phyloP scores from a whole-genome alignment of 2,113 vertebrate genomes.

The Sphyrna mokarran region DNA sequence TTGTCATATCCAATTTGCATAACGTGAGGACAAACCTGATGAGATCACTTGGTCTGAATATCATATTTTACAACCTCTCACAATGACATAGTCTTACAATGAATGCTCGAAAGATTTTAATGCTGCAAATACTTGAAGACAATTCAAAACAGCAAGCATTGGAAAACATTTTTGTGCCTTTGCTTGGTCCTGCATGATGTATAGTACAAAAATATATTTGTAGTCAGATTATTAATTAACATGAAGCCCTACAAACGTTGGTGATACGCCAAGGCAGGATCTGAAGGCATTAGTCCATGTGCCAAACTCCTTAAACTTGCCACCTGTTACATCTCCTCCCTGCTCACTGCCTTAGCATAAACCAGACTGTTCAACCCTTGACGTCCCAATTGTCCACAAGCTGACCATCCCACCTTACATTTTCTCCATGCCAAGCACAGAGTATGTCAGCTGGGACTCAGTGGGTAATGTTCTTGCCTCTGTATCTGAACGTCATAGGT shows the following conservation, averaged over 20 bases:
- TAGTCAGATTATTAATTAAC: background rate
- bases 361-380: background rate
- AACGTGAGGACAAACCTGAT: background rate
- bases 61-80: background rate
- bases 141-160: background rate
- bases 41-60: background rate
- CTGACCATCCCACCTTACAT: background rate
- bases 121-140: background rate
- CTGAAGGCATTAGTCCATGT: background rate
- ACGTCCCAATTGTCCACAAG: background rate
- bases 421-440: background rate
- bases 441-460: background rate
- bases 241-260: background rate
- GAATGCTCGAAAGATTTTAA: background rate
- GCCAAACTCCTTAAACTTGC: background rate
- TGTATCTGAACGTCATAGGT: background rate
- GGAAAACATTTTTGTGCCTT: background rate
- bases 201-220: background rate
- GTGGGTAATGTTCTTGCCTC: background rate
- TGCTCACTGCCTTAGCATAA: background rate
- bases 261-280: background rate
- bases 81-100: background rate
- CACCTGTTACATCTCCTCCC: background rate
- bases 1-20: background rate
- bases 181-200: background rate